A percentile compares a stretch with the other conserved stretches of the same genome.
Conservation (phyloP, 2,888 invertebrate species). For the Lordiphosa fenestrarum region DNA sequence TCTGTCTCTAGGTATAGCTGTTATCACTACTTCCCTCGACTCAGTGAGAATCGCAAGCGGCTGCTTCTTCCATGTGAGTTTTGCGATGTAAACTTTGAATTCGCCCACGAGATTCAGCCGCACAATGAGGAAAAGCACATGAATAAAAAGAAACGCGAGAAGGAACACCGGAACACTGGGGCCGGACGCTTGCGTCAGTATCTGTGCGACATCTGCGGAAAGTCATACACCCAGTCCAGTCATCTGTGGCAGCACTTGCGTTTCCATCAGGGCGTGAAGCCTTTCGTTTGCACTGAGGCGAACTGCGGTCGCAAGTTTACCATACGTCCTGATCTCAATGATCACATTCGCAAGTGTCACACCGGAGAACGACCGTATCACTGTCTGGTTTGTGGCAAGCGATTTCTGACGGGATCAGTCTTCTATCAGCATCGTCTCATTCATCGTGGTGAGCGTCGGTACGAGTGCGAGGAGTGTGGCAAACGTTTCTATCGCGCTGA, state of each 20-base stretch:
- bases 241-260: slow-evolving; percentile 85
- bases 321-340: slow-evolving; percentile 84
- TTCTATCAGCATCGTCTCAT: slow-evolving; percentile 85
- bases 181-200: slow-evolving; percentile 79
- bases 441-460: slow-evolving; percentile 84
- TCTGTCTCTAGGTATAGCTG: slow-evolving; percentile 63
- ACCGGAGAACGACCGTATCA: slow-evolving; percentile 85
- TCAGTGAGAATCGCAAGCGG: slow-evolving; percentile 48
- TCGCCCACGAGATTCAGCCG: slow-evolving; percentile 76
- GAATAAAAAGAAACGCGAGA: slow-evolving; percentile 80
- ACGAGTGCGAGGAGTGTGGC: slow-evolving; percentile 84
- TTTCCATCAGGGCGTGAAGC: slow-evolving; percentile 85
- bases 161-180: slow-evolving; percentile 65
- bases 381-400: slow-evolving; percentile 83
- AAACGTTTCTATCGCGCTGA: slow-evolving; percentile 85
- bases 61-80: slow-evolving; percentile 78
- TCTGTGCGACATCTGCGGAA: slow-evolving; percentile 84
- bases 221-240: slow-evolving; percentile 84
- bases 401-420: slow-evolving; percentile 84
- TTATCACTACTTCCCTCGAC: slow-evolving; percentile 78
- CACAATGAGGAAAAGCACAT: slow-evolving; percentile 83
- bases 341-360: slow-evolving; percentile 84
- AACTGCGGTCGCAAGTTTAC: slow-evolving; percentile 84
- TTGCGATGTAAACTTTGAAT: slow-evolving; percentile 73
- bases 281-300: slow-evolving; percentile 83